A percentile compares a stretch with the other conserved stretches of the same genome.
Evolutionary conservation across 64 coral and sea anemone species (phyloP).

Genomic region (Porites australiensis): DNA sequence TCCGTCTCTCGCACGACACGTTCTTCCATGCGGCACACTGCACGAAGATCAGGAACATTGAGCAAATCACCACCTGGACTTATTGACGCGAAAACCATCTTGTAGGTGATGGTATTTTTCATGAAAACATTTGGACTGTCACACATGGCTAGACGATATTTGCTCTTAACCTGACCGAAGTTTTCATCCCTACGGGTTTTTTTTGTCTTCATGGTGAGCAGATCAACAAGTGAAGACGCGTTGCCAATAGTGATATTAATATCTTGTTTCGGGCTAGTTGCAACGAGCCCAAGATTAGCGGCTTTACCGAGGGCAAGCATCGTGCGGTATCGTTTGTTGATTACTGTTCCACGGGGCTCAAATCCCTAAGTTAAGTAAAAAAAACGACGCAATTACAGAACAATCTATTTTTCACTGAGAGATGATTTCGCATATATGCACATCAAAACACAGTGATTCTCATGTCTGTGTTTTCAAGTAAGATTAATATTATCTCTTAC

Average conservation of each 20-base stretch:
- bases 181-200: not conserved
- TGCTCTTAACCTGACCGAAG: not conserved
- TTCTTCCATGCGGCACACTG: slow-evolving; percentile 88
- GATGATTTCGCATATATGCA: no score
- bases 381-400: not conserved
- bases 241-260: not conserved
- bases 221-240: no score
- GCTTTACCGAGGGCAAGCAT: slow-evolving; percentile 69
- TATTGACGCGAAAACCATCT: slow-evolving; percentile 73
- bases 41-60: slow-evolving; percentile 66
- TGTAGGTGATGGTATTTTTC: slow-evolving; percentile 69
- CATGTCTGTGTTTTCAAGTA: no score
- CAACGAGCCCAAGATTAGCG: not conserved
- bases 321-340: slow-evolving; percentile 91
- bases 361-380: slow-evolving; percentile 78
- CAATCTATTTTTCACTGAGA: not conserved
- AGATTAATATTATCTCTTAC: no score
- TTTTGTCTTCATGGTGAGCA: not conserved
- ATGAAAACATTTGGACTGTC: slow-evolving; percentile 95
- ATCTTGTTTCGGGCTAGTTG: not conserved
- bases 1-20: slow-evolving; percentile 74
- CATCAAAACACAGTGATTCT: no score
- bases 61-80: slow-evolving; percentile 59
- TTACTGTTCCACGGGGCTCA: slow-evolving; percentile 94
- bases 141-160: slow-evolving; percentile 62